These are phyloP conservation scores for Hemicrepidius hirtus DNA, from an alignment of 2,888 invertebrate genomes.

Conservation along the genomic window DNA sequence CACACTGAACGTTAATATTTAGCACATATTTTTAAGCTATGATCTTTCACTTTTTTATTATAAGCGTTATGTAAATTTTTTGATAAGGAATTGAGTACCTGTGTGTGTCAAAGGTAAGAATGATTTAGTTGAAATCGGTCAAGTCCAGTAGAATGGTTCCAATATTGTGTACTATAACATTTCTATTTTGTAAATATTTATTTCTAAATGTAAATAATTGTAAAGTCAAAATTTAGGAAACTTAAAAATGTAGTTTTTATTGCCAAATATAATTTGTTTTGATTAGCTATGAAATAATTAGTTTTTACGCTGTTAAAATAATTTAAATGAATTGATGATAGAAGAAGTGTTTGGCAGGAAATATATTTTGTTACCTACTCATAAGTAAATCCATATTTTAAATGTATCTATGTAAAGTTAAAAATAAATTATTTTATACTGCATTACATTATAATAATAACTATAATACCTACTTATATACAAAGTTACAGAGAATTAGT, in stretches of 20 bases:
- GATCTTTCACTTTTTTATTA: not conserved
- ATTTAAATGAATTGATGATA: constrained; percentile 39
- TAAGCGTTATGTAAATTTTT: not conserved
- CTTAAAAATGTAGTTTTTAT: constrained; percentile 4
- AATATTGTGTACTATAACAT: constrained; percentile 1
- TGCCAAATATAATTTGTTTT: constrained; percentile 17
- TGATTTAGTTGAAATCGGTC: not conserved
- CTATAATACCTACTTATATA: too few relatives aligned
- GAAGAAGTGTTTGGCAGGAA: constrained; percentile 46
- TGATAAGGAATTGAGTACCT: constrained; percentile 36
- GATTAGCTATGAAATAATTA: constrained; percentile 11
- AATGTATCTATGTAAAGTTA: constrained; percentile 52
- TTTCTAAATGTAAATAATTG: constrained; percentile 14
- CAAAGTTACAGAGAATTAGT: too few relatives aligned
- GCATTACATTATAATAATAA: not conserved
- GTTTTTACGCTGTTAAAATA: constrained; percentile 27
- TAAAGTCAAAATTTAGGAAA: constrained; percentile 6
- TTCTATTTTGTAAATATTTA: constrained; percentile 18
- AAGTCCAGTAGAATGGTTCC: not conserved
- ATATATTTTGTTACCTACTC: constrained; percentile 52
- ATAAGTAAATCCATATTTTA: constrained; percentile 50
- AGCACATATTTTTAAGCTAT: constrained; percentile 11
- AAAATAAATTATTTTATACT: constrained; percentile 52
- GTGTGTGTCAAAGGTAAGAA: constrained; percentile 1
- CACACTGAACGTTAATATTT: constrained; percentile 6